These are phyloP conservation scores for Nycticryphes semicollaris DNA, from an alignment of 2,113 vertebrate genomes.

Conservation along the genomic window DNA sequence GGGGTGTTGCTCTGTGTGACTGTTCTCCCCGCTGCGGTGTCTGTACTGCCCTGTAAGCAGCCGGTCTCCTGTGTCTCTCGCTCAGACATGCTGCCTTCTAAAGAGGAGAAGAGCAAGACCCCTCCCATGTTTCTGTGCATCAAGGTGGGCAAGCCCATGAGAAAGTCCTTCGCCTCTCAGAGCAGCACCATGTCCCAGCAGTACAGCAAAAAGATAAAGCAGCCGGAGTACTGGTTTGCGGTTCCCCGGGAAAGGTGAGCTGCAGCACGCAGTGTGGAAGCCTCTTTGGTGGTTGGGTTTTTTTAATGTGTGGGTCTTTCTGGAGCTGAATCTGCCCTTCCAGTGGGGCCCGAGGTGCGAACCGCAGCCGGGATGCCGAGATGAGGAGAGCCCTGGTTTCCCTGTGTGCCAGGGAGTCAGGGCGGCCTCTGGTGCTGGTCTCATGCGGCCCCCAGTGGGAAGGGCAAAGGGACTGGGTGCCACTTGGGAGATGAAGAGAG, in stretches of 20 bases:
- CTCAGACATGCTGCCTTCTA: conserved; percentile 92
- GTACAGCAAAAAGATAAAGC: conserved; percentile 79
- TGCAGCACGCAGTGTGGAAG: not conserved
- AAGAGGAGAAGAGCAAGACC: conserved; percentile 94
- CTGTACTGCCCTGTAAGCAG: not conserved
- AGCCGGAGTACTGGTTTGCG: conserved; percentile 98
- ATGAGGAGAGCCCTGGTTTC: not conserved
- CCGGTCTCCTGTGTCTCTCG: not conserved
- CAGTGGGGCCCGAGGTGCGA: not conserved
- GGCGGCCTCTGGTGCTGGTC: not conserved
- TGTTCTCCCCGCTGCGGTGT: not conserved
- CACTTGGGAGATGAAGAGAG: not conserved
- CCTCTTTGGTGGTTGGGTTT: not conserved
- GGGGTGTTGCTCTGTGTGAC: not conserved
- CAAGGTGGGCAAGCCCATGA: conserved; percentile 97
- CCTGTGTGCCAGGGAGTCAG: not conserved
- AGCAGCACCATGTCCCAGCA: conserved; percentile 81
- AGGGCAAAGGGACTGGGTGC: not conserved
- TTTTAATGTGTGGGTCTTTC: not conserved
- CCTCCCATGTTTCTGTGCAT: conserved; percentile 99
- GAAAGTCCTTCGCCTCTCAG: conserved; percentile 90
- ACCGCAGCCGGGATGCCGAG: not conserved
- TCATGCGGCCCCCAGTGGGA: not conserved
- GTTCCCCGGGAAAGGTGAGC: conserved; percentile 93
- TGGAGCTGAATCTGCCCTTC: not conserved